Evolutionary conservation across 1,140 invertebrate genomes (phyloP), one percentile per base, ranked within the genome.

Genomic region (Agrilus planipennis): DNA sequence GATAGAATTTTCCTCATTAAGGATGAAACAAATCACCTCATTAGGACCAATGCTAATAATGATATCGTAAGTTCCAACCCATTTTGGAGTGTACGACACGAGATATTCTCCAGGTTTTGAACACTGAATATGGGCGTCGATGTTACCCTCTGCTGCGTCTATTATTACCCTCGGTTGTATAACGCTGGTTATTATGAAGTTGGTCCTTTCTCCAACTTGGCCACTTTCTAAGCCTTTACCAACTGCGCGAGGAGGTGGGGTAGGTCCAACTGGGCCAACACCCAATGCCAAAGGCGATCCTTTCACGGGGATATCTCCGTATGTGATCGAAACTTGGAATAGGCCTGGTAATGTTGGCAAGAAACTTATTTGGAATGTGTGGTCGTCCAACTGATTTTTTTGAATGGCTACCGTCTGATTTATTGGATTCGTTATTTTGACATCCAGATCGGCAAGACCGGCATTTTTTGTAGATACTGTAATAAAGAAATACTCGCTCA

Each of bases 361-460:
- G 56, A 95, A 87, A 51, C 89, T 84, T 31, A 95, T 79, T 50
- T 81, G 68, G 50, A 81, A 74, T 12, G 76, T 69, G 49, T 82
- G 79, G 42, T 87, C 82, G 19, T 76, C 73, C 6, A 84, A 71
- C 10, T 77, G 72, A 34, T 76, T 78, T 6, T 89, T 76, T 55
- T 89, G 79, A 2, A 93, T 71, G 0, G 88, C 83, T 19, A 96
- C 62, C 45, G 84, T 81, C 53, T 87, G 77, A 14, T 89, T 87
- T n/a, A 84, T 72, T 2, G 93, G 92, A 50, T 87, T 86, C 21
- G 84, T 81, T 2, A 92, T 84, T 32, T 82, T 80, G 1, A 94
- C 81, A 54, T 92, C 87, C 39, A 96, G 64, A 47, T 95, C 87
- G 1, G 91, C 89, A 41, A 83, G 74, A 9, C 92, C 91, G 29